Conservation (phyloP, 2,113 vertebrate genomes). For the Chaetodon trifascialis region DNA sequence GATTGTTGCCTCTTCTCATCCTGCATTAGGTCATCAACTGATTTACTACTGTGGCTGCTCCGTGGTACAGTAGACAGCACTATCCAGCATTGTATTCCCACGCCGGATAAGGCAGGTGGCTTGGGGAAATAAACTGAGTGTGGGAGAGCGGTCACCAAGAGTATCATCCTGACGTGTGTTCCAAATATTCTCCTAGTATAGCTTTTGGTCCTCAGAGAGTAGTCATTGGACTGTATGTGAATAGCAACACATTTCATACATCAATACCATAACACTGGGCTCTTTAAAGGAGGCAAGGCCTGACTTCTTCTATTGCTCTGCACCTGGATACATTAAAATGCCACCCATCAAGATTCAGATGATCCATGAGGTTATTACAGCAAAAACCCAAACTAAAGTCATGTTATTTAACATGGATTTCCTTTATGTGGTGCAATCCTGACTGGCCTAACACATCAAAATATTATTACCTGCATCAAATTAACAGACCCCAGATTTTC, state of each 20-base stretch:
- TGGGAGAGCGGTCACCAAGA: slow-evolving; percentile 57
- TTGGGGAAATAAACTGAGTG: slow-evolving; percentile 58
- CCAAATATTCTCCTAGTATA: slow-evolving; percentile 38
- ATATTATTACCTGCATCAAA: slow-evolving; percentile 33
- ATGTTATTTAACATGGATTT: slow-evolving; percentile 27
- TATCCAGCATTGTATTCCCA: slow-evolving; percentile 62
- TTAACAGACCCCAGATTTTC: slow-evolving; percentile 15
- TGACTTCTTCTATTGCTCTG: background rate
- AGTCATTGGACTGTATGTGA: background rate
- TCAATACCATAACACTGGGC: background rate
- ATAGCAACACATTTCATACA: slow-evolving; percentile 27
- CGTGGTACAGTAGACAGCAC: slow-evolving; percentile 39
- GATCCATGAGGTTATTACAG: background rate
- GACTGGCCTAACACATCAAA: slow-evolving; percentile 17
- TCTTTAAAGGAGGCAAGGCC: background rate
- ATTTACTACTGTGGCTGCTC: slow-evolving; percentile 63
- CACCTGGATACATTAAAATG: slow-evolving; percentile 35
- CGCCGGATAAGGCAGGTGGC: slow-evolving; percentile 64
- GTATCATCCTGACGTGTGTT: slow-evolving; percentile 46
- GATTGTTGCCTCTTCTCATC: slow-evolving; percentile 70
- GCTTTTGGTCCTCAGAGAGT: slow-evolving; percentile 28
- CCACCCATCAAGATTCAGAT: slow-evolving; percentile 16
- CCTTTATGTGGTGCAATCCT: slow-evolving; percentile 17
- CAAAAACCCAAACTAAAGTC: slow-evolving; percentile 10
- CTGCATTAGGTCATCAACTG: slow-evolving; percentile 74